Percentiles rank a stretch among this genome's conserved stretches.
Evolutionary conservation across 2,113 vertebrate species (phyloP).

Genomic region (Muntiacus muntjak): DNA sequence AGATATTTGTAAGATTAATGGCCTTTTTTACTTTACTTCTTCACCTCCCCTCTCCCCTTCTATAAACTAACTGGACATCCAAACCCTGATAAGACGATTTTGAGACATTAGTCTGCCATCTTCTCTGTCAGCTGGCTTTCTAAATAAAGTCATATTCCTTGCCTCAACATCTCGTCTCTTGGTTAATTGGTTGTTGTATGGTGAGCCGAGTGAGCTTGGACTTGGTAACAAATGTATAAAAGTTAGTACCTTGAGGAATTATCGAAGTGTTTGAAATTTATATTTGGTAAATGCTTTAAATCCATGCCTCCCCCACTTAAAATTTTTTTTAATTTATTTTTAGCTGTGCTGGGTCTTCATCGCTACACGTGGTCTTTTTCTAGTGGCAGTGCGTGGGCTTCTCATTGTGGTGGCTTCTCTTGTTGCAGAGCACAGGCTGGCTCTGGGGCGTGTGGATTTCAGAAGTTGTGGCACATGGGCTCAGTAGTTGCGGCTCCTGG

Average conservation of each 20-base stretch:
- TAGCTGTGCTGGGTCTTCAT: not conserved
- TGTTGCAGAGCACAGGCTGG: not conserved
- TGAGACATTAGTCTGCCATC: not conserved
- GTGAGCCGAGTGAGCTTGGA: not conserved
- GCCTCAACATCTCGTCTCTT: not conserved
- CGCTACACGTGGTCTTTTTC: not conserved
- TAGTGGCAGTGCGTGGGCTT: not conserved
- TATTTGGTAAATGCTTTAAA: slow-evolving; percentile 7
- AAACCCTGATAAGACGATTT: not conserved
- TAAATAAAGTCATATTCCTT: not conserved
- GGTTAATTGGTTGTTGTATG: not conserved
- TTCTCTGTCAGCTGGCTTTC: not conserved
- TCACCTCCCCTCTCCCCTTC: not conserved
- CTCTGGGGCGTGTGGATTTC: not conserved
- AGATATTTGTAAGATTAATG: not conserved
- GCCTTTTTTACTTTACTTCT: not conserved
- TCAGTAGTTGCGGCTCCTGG: not conserved
- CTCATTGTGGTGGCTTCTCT: not conserved
- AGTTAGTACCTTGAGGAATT: not conserved
- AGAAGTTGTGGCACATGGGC: not conserved
- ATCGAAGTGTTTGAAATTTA: not conserved
- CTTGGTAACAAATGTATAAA: not conserved
- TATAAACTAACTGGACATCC: not conserved
- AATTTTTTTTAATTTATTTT: not conserved
- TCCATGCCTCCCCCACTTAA: not conserved